Evolutionary conservation across 2,797 vertebrate genomes (phyloP), one percentile per base, ranked within the genome.

Genomic region (Limnodromus scolopaceus): DNA sequence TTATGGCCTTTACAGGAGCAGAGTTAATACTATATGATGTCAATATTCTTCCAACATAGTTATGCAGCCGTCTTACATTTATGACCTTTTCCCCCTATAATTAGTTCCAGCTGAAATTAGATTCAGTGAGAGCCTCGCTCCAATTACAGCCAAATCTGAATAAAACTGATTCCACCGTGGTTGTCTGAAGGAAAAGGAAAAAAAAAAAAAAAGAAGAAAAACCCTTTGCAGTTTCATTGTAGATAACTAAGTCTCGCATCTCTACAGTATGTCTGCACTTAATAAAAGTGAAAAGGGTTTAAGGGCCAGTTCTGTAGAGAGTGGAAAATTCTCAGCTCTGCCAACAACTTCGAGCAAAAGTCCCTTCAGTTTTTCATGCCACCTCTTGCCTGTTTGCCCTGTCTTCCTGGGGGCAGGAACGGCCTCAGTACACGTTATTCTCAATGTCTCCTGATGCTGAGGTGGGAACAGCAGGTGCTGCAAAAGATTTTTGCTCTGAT

Each of bases 81-180:
- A 87, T 98, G 97, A 98, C 97, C 97, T 98, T 98, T 98, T 97
- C 95, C 95, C 89, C 95, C 91, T 92, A 72, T 97, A 98, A 98
- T 98, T 98, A 98, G 97, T 97, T 98, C 85, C 96, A 98, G 94
- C 95, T 97, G 97, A 98, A 98, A 98, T 98, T 98, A 98, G 97
- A 97, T 98, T 98, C 97, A 92, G 89, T 93, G 84, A 98, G 97
- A 96, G 95, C 94, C 93, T 96, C 43, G 2, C 96, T 98, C 97
- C 97, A 98, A 97, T 98, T 98, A 98, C 94, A 94, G 92, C 83
- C 91, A 97, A 97, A 98, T 97, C 97, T 97, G 98, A 98, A 98
- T 94, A 98, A 97, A 97, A 96, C 92, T 97, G 97, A 98, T 98
- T 98, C 96, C 78, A 96, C 64, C 1, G 5, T 0, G 1, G 85